A percentile compares a stretch with the other conserved stretches of the same genome.
phyloP scores from a whole-genome alignment of 1,140 invertebrate genomes.

The Neodiprion fabricii region DNA sequence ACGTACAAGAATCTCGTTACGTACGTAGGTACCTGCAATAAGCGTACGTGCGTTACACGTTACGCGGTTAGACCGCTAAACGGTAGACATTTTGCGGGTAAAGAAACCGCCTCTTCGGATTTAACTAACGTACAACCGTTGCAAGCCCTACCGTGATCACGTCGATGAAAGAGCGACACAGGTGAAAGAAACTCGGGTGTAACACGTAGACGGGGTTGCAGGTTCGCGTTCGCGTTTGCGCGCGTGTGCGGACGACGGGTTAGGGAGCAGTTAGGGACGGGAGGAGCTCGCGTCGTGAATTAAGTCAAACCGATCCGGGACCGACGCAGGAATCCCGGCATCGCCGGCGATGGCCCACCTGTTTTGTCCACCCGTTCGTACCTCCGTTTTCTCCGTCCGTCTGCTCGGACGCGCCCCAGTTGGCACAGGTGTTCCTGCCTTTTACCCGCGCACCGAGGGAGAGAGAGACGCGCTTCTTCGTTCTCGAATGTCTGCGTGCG shows the following conservation, averaged over 20 bases:
- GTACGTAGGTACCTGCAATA: too few species aligned
- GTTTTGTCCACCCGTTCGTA: slow-evolving; percentile 50
- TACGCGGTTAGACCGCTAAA: too few species aligned
- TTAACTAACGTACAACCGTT: too few species aligned
- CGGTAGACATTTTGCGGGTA: too few species aligned
- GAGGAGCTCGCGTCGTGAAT: slow-evolving; percentile 36
- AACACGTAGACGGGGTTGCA: not conserved
- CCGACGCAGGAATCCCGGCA: slow-evolving; percentile 39
- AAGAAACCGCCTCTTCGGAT: too few species aligned
- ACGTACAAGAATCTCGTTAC: too few species aligned
- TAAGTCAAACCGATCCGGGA: slow-evolving; percentile 30
- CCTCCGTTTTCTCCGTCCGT: slow-evolving; percentile 29
- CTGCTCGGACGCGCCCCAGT: slow-evolving; percentile 47
- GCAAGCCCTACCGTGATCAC: too few species aligned
- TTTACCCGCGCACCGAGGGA: not conserved
- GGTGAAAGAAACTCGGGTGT: not conserved
- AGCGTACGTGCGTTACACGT: too few species aligned
- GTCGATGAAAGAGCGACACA: too few species aligned
- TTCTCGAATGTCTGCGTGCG: not conserved
- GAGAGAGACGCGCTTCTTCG: not conserved
- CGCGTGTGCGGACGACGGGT: slow-evolving; percentile 15
- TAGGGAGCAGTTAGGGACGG: not conserved
- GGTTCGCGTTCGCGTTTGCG: slow-evolving; percentile 10
- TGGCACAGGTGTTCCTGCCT: slow-evolving; percentile 50
- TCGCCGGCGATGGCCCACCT: slow-evolving; percentile 39